Evolutionary conservation across 2,797 vertebrate species (phyloP), one percentile per base, ranked within the genome.

Genomic region (Parauchenoglanis ngamensis): DNA sequence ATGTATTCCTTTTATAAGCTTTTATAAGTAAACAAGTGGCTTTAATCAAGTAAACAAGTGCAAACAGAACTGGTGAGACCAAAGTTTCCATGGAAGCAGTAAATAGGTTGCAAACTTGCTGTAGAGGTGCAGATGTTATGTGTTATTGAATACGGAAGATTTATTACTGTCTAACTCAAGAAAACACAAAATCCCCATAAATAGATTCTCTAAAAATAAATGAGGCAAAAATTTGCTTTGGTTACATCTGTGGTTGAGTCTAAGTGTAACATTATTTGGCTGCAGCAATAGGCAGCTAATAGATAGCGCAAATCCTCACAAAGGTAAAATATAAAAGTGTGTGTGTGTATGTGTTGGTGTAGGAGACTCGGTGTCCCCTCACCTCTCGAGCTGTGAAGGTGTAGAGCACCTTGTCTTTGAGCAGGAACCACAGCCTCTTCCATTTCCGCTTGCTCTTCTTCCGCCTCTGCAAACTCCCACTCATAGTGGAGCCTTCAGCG

Each of bases 331-430:
- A 49, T 46, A 25, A 73, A 19, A 21, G 23, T 56, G 2, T 70
- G 87, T 46, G 46, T 25, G 15, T 80, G 77, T 88, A 76, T 84
- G 93, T 93, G 94, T 92, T 92, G 95, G 94, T 95, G 94, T 92
- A 93, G 95, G 95, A 95, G 93, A 95, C 94, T 95, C 94, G 93
- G 94, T 94, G 95, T 93, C 94, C 94, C 93, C 96, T 96, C 95
- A 99, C 98, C 97, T 99, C 97, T 0, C 95, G 95, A 92, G 97
- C 95, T 92, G 94, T 93, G 94, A 98, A 99, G 94, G 97, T 99
- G 96, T 98, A 99, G 92, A 99, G 98, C 92, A 99, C 98, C 97
- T 99, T 99, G 96, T 98, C 98, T 96, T 99, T 98, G 95, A 99
- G 97, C 93, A 99, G 97, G 92, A 99, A 99, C 98, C 98, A 99